phyloP scores from a whole-genome alignment of 2,797 vertebrate genomes.

The Xiphophorus birchmanni region DNA sequence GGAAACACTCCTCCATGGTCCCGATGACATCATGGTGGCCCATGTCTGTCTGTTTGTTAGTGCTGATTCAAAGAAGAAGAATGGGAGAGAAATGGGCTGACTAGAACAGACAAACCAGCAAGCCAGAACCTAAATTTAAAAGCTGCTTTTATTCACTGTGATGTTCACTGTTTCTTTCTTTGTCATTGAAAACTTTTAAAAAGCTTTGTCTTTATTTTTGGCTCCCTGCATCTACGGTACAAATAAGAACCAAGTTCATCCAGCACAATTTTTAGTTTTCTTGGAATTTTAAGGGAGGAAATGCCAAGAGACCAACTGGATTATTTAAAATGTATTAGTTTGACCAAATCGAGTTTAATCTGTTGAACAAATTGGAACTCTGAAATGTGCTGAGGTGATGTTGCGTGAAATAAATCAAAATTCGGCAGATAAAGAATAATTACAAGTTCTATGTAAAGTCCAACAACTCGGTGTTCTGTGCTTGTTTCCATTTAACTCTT shows the following conservation, averaged over 20 bases:
- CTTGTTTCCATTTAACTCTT: too few species aligned
- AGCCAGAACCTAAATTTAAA: too few species aligned
- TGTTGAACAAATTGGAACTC: too few species aligned
- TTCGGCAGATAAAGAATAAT: too few species aligned
- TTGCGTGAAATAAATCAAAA: too few species aligned
- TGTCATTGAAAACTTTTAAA: neutral
- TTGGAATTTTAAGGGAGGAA: neutral
- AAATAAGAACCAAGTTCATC: neutral
- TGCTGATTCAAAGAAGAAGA: neutral
- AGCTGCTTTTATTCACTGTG: too few species aligned
- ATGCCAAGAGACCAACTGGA: neutral
- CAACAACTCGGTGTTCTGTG: too few species aligned
- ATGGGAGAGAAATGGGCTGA: neutral
- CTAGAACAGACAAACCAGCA: neutral
- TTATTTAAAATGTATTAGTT: too few species aligned
- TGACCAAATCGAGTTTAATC: too few species aligned
- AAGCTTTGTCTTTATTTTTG: neutral
- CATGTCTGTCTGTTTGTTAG: neutral
- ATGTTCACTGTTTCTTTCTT: neutral
- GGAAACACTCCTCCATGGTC: neutral
- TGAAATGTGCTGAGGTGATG: too few species aligned
- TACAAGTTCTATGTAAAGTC: too few species aligned
- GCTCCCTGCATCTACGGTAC: neutral
- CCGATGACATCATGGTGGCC: neutral
- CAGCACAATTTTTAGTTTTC: neutral